Evolutionary conservation across 92 coral and sea anemone species (phyloP).

Genomic region (Porites lobata): DNA sequence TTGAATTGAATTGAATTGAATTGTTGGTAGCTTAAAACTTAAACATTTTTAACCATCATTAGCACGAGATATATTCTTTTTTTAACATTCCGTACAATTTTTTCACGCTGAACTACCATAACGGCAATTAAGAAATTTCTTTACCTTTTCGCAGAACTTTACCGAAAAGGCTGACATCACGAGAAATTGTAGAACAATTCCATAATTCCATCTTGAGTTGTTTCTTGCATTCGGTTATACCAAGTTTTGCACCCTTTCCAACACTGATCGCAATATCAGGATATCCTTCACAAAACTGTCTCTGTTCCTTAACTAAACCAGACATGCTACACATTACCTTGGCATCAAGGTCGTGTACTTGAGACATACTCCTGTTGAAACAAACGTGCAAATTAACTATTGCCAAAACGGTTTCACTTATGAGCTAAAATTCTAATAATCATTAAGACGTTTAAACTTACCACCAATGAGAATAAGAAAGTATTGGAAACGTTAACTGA

Average conservation of each 20-base stretch:
- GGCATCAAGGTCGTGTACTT: no score
- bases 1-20: no score
- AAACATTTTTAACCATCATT: no score
- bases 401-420: neutral
- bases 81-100: no score
- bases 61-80: no score
- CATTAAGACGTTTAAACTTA: conserved; percentile 33
- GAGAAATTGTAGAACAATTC: conserved; percentile 93
- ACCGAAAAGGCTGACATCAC: conserved; percentile 91
- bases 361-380: conserved; percentile 56
- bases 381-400: neutral
- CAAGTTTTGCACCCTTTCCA: conserved; percentile 94
- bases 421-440: neutral
- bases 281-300: conserved; percentile 85
- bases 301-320: conserved; percentile 67
- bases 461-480: conserved; percentile 76
- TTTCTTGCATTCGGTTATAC: conserved; percentile 85
- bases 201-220: conserved; percentile 90
- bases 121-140: neutral
- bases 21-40: no score
- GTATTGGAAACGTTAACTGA: neutral
- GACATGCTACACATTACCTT: no score
- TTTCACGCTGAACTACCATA: no score
- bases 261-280: conserved; percentile 96
- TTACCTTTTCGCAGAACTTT: conserved; percentile 92